Percentiles rank a stretch among this genome's conserved stretches.
phyloP scores from a whole-genome alignment of 2,797 vertebrate genomes.

The Limosa lapponica region DNA sequence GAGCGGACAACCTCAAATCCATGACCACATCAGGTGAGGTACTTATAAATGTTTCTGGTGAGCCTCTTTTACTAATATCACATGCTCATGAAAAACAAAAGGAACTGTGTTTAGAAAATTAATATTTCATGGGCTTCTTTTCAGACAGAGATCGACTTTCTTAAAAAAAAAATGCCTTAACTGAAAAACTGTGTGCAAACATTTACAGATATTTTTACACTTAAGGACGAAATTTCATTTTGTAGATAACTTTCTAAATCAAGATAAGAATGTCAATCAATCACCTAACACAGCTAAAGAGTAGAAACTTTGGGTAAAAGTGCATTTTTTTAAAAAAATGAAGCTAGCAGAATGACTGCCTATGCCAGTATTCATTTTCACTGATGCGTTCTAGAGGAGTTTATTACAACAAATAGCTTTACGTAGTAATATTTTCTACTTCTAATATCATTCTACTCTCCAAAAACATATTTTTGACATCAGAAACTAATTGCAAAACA shows the following conservation, averaged over 20 bases:
- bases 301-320: not conserved
- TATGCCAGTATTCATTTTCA: not conserved
- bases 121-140: not conserved
- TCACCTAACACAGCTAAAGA: not conserved
- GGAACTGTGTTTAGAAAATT: not conserved
- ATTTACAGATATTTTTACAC: not conserved
- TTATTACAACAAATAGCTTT: not conserved
- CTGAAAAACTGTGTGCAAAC: not conserved
- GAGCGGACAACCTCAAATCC: not conserved
- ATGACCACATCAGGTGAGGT: rapidly evolving
- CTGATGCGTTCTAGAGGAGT: not conserved
- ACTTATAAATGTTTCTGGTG: not conserved
- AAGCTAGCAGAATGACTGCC: not conserved
- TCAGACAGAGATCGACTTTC: not conserved
- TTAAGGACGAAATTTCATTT: not conserved
- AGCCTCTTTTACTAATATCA: not conserved
- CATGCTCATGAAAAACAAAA: not conserved
- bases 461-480: constrained; percentile 2
- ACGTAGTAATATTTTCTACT: not conserved
- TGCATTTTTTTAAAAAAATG: not conserved
- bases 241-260: not conserved
- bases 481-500: constrained; percentile 44
- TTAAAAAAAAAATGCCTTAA: not conserved
- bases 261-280: not conserved
- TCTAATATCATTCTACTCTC: not conserved